phyloP scores from a whole-genome alignment of 1,140 invertebrate genomes.

The Zaprionus ornatus region DNA sequence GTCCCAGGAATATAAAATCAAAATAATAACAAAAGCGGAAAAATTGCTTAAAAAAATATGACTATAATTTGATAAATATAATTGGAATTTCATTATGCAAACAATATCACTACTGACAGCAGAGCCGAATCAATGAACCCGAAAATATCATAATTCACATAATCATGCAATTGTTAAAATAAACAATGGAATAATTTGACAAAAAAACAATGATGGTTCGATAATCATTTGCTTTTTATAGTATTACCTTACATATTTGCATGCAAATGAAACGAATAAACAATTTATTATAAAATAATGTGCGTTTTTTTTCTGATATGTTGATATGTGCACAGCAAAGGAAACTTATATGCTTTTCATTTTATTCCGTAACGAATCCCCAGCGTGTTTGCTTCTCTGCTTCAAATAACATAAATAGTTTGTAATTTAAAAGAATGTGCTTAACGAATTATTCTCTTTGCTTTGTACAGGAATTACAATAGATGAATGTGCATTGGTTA shows the following conservation, averaged over 20 bases:
- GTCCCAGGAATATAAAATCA: slow-evolving; percentile 36
- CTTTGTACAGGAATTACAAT: background rate
- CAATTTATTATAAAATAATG: background rate
- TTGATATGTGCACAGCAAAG: background rate
- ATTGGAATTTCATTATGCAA: background rate
- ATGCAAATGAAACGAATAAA: background rate
- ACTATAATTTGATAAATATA: slow-evolving; percentile 1
- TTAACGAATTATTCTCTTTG: background rate
- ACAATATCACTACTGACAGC: background rate
- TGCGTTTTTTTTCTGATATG: background rate
- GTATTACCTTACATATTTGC: background rate
- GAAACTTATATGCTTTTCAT: background rate
- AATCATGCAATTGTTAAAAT: background rate
- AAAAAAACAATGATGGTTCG: background rate
- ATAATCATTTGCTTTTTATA: background rate
- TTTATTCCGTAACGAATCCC: too few relatives aligned
- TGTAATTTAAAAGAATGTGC: background rate
- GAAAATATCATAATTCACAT: background rate
- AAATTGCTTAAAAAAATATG: background rate
- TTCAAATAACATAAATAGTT: background rate
- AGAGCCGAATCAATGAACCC: background rate
- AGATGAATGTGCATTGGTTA: background rate
- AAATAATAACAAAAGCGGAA: slow-evolving; percentile 10
- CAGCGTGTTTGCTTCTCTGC: background rate
- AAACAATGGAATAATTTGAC: background rate